Conservation (phyloP, 1,140 invertebrate genomes). For the Brachionus koreanus region DNA sequence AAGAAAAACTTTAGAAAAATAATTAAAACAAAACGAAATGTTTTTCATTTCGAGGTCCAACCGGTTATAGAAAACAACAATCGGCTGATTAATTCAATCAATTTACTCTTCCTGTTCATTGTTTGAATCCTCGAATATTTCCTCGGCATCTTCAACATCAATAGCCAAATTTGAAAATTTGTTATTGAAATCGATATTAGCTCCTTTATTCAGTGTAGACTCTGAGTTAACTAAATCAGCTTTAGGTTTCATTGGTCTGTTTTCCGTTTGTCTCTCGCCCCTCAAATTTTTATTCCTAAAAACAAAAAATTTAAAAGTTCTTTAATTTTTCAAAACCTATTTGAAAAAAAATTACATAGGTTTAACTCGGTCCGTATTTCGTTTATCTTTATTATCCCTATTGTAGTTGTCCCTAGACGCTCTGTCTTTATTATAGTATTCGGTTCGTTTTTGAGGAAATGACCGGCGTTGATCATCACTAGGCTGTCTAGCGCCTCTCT, state of each 20-base stretch:
- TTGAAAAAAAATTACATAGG: neutral
- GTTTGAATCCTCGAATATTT: neutral
- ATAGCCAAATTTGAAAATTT: conserved; percentile 2
- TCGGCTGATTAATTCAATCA: neutral
- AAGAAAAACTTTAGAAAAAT: conserved; percentile 6
- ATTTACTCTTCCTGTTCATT: neutral
- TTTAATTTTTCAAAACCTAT: neutral
- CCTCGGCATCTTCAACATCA: conserved; percentile 2
- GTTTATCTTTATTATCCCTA: conserved; percentile 36
- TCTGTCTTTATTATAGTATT: neutral
- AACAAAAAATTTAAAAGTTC: neutral
- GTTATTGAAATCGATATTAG: neutral
- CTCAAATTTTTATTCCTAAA: conserved; percentile 22
- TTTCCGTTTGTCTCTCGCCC: neutral
- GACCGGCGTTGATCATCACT: neutral
- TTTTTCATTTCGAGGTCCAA: conserved; percentile 1
- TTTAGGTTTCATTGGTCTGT: neutral
- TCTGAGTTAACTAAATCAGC: neutral
- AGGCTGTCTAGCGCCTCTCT: neutral
- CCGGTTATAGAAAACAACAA: conserved; percentile 16
- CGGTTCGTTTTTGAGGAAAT: neutral
- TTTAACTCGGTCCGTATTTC: neutral
- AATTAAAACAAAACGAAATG: conserved; percentile 22
- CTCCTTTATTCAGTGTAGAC: neutral
- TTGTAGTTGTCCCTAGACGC: neutral